Evolutionary conservation across 2,797 vertebrate species (phyloP).

Genomic region (Falco columbarius): DNA sequence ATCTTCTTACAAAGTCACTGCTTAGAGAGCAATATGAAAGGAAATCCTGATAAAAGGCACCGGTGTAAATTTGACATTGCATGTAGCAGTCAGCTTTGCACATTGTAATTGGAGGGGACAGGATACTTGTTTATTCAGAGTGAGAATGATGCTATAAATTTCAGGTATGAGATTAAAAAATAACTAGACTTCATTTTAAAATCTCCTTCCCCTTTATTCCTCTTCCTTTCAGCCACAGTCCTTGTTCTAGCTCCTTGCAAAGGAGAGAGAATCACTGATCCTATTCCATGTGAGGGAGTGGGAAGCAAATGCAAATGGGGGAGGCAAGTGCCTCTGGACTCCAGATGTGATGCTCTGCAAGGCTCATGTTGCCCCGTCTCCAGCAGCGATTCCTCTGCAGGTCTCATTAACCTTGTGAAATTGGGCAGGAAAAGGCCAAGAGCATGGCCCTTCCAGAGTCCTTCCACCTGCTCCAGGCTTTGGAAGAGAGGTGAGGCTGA

Average conservation of each 20-base stretch:
- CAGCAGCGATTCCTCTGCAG: slow-evolving; percentile 11
- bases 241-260: neutral
- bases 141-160: slow-evolving; percentile 41
- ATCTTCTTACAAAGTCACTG: slow-evolving; percentile 57
- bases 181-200: slow-evolving; percentile 52
- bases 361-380: neutral
- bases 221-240: neutral
- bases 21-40: slow-evolving; percentile 63
- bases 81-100: slow-evolving; percentile 52
- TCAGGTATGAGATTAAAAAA: slow-evolving; percentile 56
- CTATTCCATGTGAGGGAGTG: neutral
- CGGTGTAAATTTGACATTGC: slow-evolving; percentile 58
- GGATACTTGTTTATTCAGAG: slow-evolving; percentile 50
- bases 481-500: neutral
- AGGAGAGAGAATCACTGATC: neutral
- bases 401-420: slow-evolving; percentile 63
- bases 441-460: neutral
- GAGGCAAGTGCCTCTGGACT: slow-evolving; percentile 13
- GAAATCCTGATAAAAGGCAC: slow-evolving; percentile 58
- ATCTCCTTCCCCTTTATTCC: slow-evolving; percentile 45
- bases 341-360: slow-evolving; percentile 54
- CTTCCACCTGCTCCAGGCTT: slow-evolving; percentile 27
- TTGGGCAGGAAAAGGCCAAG: slow-evolving; percentile 45
- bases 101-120: slow-evolving; percentile 51
- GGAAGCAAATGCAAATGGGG: neutral